Evolutionary conservation across 1,140 invertebrate genomes (phyloP).

Genomic region (Brachionus koreanus): DNA sequence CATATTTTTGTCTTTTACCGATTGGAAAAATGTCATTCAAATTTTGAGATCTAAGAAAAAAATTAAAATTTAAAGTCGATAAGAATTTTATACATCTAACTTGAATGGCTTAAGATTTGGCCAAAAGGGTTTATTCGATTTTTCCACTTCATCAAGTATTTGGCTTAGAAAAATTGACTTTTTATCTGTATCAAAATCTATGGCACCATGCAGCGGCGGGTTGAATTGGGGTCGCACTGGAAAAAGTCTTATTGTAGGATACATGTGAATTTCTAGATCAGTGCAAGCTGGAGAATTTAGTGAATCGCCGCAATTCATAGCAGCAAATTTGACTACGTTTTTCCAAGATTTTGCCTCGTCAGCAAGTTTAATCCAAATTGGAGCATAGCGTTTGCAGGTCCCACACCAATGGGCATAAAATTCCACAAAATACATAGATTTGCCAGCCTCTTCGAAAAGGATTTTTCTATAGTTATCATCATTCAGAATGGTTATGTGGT

Average conservation of each 20-base stretch:
- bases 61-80: neutral
- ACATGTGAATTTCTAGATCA: conserved; percentile 47
- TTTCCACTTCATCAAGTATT: neutral
- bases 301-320: conserved; percentile 37
- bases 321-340: conserved; percentile 47
- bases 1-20: neutral
- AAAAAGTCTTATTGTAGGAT: conserved; percentile 47
- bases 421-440: conserved; percentile 52
- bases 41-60: neutral
- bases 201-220: neutral
- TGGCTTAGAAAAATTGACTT: neutral
- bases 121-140: neutral
- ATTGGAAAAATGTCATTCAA: neutral
- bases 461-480: neutral
- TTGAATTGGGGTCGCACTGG: neutral
- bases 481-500: neutral
- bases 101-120: neutral
- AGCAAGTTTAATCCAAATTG: neutral
- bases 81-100: neutral
- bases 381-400: conserved; percentile 54
- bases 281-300: conserved; percentile 48
- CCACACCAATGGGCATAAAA: conserved; percentile 59
- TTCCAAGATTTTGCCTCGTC: neutral
- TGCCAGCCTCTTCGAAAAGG: conserved; percentile 41
- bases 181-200: neutral